Conservation (phyloP, 2,888 invertebrate species). For the Drosophila glabriapex region DNA sequence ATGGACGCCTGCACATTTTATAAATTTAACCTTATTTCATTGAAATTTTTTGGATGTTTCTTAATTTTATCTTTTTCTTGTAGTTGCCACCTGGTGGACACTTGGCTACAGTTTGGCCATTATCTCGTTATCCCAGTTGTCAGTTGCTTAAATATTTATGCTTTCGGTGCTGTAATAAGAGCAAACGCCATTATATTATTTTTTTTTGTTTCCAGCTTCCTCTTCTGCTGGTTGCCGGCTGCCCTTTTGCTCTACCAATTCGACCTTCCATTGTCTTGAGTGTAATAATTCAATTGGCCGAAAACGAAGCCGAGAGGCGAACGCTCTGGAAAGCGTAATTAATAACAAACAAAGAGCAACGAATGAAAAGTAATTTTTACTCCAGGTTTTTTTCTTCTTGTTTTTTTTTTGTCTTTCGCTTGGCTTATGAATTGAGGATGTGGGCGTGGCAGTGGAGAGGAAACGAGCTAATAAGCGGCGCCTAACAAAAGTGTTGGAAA, state of each 20-base stretch:
- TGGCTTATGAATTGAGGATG: constrained; percentile 67
- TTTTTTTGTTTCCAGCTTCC: background rate
- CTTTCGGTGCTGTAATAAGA: constrained; percentile 69
- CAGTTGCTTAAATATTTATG: constrained; percentile 78
- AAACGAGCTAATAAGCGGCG: constrained; percentile 77
- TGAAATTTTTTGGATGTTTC: constrained; percentile 39
- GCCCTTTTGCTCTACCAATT: constrained; percentile 4
- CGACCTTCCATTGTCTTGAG: constrained; percentile 59
- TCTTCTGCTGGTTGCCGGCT: constrained; percentile 1
- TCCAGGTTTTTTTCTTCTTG: background rate
- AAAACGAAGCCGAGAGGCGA: constrained; percentile 55
- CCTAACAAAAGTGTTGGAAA: constrained; percentile 66
- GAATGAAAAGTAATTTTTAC: constrained; percentile 66
- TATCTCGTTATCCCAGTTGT: constrained; percentile 69
- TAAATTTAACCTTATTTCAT: constrained; percentile 65
- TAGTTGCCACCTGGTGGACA: constrained; percentile 14
- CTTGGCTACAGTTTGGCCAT: constrained; percentile 33
- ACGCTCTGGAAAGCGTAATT: constrained; percentile 64
- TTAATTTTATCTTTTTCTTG: background rate
- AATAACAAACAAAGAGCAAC: constrained; percentile 69
- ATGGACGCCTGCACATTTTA: constrained; percentile 34
- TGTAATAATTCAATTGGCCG: constrained; percentile 75
- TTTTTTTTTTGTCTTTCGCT: background rate
- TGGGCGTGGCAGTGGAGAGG: constrained; percentile 67
- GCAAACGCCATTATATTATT: constrained; percentile 70